Conservation (phyloP, 1,140 invertebrate species). For the Saccostrea cuccullata region DNA sequence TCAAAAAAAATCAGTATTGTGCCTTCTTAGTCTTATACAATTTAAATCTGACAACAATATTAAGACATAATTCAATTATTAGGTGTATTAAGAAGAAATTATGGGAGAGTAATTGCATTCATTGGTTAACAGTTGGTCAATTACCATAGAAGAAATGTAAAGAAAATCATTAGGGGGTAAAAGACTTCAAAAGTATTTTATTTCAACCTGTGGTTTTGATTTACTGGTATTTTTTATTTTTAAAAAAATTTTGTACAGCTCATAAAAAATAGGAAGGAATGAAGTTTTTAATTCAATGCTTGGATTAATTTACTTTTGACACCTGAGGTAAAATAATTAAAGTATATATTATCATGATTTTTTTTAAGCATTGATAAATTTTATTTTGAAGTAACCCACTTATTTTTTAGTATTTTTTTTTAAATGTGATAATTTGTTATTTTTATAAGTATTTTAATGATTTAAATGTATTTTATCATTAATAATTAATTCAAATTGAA, state of each 20-base stretch:
- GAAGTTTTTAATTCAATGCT: neutral
- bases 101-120: neutral
- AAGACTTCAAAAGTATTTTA: neutral
- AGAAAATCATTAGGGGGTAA: neutral
- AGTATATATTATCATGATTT: too few relatives aligned
- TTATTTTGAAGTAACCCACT: too few relatives aligned
- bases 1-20: slow-evolving; percentile 3
- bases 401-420: neutral
- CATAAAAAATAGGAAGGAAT: neutral
- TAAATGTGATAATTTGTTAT: neutral
- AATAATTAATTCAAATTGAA: neutral
- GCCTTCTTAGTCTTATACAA: neutral
- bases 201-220: neutral
- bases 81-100: neutral
- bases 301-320: neutral
- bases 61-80: neutral
- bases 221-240: neutral
- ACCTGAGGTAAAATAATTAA: neutral
- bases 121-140: slow-evolving; percentile 8
- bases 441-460: neutral
- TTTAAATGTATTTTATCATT: neutral
- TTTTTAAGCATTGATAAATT: too few relatives aligned
- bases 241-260: neutral
- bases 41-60: neutral
- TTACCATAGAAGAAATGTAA: neutral